Evolutionary conservation across 2,888 invertebrate genomes (phyloP), one percentile per base, ranked within the genome.

Genomic region (Rugalucina vietnamica): DNA sequence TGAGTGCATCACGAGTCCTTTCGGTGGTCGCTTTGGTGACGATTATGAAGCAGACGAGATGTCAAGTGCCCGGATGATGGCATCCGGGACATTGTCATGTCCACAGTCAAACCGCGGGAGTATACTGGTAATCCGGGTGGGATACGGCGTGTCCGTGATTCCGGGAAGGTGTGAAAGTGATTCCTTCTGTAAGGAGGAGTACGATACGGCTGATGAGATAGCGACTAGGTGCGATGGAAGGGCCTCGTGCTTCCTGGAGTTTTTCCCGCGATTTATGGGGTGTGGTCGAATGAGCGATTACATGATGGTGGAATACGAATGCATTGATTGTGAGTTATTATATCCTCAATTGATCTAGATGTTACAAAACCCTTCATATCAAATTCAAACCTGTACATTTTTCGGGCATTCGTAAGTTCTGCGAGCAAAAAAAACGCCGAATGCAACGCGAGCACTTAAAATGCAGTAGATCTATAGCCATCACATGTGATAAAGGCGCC

Each of bases 291-390:
- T 70, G 60, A 88, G 88, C 71, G 82, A 77, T 50, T 88, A 88
- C 39, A 88, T 86, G 82, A 39, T 82, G 21, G 84, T 88, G 49
- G 88, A 88, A 71, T 88, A 88, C 43, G 88, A 88, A 73, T 88
- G 88, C 60, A 60, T 88, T 1, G 84, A 85, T 29, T 73, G 88
- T 88, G 84, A 88, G 88, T 81, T 57, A n/a, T n/a, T n/a, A n/a
- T n/a, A n/a, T n/a, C n/a, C n/a, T n/a, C n/a, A n/a, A 32, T 14
- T 49, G 49, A 49, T 14, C 12, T 14, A 12, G 49, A 49, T 49
- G 49, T 49, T 49, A 14, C 49, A 49, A 49, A 14, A 49, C 12
- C 49, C 49, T 18, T 49, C 12, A 12, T 49, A 14, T 49, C 12
- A 14, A n/a, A 69, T 5, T 27, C 14, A 0, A 24, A 29, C 69